phyloP scores from a whole-genome alignment of 2,888 invertebrate genomes.

The Pyrrhosoma nymphula region DNA sequence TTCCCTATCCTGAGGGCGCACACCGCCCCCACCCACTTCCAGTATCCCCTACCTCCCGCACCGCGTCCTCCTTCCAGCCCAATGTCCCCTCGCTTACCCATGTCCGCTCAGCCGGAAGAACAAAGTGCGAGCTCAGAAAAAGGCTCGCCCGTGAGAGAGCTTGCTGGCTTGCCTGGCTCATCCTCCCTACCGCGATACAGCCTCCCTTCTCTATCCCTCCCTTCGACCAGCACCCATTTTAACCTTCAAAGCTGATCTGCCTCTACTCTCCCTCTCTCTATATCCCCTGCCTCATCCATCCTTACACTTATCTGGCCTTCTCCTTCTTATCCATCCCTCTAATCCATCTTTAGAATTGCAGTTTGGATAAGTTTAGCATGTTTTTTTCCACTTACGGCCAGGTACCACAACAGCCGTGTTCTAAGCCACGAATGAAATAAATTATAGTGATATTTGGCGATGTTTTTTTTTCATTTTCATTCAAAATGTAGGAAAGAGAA shows the following conservation, averaged over 20 bases:
- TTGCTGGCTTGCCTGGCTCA: not conserved
- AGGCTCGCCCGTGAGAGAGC: slow-evolving; percentile 33
- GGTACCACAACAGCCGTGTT: too few relatives aligned
- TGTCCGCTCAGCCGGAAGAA: slow-evolving; percentile 64
- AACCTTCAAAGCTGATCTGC: not conserved
- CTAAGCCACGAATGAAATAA: too few relatives aligned
- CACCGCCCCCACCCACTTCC: not conserved
- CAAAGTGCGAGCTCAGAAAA: slow-evolving; percentile 53
- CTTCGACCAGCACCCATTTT: not conserved
- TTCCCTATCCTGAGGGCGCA: not conserved
- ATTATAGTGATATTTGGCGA: too few relatives aligned
- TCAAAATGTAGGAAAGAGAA: too few relatives aligned
- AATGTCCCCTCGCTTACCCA: slow-evolving; percentile 49
- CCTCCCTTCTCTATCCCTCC: not conserved
- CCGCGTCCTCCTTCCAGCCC: not conserved
- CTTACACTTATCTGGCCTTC: not conserved
- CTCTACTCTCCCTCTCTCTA: not conserved
- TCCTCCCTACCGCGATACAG: not conserved
- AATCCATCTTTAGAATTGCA: too few relatives aligned
- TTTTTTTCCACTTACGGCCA: too few relatives aligned
- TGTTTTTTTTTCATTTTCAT: too few relatives aligned
- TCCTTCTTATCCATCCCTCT: not conserved
- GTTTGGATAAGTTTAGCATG: too few relatives aligned
- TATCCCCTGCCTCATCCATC: not conserved
- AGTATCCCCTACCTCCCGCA: not conserved